Percentiles rank a stretch among this genome's conserved stretches.
These are phyloP conservation scores for Calypte anna DNA, from an alignment of 2,113 vertebrate species.

Conservation along the genomic window DNA sequence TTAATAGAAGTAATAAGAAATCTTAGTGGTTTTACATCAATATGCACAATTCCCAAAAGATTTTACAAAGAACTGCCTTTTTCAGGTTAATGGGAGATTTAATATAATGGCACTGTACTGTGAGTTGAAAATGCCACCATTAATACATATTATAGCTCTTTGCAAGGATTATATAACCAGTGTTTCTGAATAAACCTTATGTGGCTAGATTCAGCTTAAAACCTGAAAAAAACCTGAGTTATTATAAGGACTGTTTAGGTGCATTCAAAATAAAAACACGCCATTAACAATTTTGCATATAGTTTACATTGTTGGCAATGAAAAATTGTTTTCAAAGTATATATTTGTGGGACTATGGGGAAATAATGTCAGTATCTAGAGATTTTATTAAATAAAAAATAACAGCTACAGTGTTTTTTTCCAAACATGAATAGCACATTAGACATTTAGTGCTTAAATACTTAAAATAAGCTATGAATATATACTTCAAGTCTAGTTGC, in stretches of 20 bases:
- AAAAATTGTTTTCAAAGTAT: slow-evolving; percentile 38
- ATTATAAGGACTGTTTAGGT: neutral
- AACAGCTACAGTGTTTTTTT: slow-evolving; percentile 17
- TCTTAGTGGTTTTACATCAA: neutral
- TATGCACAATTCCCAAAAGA: neutral
- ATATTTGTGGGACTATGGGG: neutral
- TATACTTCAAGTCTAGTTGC: neutral
- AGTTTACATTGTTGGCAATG: neutral
- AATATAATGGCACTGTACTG: neutral
- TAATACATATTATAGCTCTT: neutral
- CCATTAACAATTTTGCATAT: neutral
- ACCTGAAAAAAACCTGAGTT: slow-evolving; percentile 36
- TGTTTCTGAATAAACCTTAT: neutral
- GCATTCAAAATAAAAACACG: neutral
- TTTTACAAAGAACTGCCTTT: neutral
- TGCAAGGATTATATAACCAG: neutral
- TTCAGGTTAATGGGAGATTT: neutral
- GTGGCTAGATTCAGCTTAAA: neutral
- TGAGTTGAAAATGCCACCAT: neutral
- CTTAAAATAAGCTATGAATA: neutral
- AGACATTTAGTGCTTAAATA: neutral
- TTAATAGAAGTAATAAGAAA: neutral
- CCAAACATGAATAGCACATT: neutral
- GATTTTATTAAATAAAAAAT: slow-evolving; percentile 52
- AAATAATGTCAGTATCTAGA: slow-evolving; percentile 50